Percentiles rank a stretch among this genome's conserved stretches.
These are phyloP conservation scores for Grus americana DNA, from an alignment of 2,113 vertebrate species.

Conservation along the genomic window DNA sequence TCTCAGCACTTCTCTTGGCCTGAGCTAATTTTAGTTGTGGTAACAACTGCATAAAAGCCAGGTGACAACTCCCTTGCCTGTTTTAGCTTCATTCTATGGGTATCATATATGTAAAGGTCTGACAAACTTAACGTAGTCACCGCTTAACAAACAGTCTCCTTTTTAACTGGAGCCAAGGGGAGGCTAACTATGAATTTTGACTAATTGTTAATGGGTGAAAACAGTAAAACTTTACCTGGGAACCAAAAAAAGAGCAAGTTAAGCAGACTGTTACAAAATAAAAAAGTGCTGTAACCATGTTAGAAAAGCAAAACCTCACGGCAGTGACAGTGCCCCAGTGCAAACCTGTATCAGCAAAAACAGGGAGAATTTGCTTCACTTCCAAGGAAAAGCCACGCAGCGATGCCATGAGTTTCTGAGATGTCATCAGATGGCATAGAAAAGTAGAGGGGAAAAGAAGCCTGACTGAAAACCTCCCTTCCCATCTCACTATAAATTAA, in stretches of 20 bases:
- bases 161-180: fast-evolving
- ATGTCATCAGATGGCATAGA: background rate
- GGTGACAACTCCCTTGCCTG: background rate
- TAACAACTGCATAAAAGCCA: background rate
- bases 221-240: background rate
- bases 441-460: background rate
- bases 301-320: background rate
- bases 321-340: background rate
- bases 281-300: background rate
- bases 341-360: background rate
- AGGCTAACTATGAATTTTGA: background rate
- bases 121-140: background rate
- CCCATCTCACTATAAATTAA: background rate
- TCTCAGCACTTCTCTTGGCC: background rate
- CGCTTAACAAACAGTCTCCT: background rate
- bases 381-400: background rate
- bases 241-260: background rate
- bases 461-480: background rate
- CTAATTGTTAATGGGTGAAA: background rate
- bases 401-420: fast-evolving
- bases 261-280: background rate
- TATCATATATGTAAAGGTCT: background rate
- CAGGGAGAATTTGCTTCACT: background rate
- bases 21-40: background rate
- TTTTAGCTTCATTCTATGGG: background rate